Conservation (phyloP, 30 jellyfish, hydroid and myxozoan genomes). For the Hydractinia symbiolongicarpus region DNA sequence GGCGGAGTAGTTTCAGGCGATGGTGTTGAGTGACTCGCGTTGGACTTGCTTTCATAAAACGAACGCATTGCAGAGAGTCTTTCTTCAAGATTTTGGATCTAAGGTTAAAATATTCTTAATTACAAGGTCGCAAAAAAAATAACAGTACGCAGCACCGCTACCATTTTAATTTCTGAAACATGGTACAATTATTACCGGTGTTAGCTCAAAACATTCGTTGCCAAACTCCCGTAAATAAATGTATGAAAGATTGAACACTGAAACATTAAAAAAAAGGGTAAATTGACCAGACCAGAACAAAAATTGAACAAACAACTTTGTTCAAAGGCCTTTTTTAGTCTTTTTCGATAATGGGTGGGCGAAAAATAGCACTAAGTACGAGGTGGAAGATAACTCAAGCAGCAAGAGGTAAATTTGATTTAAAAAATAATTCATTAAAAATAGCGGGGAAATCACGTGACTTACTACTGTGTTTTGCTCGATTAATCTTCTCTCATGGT, state of each 20-base stretch:
- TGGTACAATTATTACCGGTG: too few relatives aligned
- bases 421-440: too few relatives aligned
- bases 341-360: too few relatives aligned
- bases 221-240: background rate
- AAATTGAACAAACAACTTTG: too few relatives aligned
- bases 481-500: slow-evolving; percentile 1
- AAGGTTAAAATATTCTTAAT: background rate
- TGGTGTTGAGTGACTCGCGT: slow-evolving; percentile 20
- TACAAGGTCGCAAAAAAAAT: background rate
- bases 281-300: too few relatives aligned
- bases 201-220: background rate
- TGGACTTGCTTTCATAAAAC: slow-evolving; percentile 12
- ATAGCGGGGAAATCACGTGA: too few relatives aligned
- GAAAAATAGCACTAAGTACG: too few relatives aligned
- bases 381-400: too few relatives aligned
- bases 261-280: background rate
- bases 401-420: too few relatives aligned
- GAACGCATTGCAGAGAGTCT: slow-evolving; percentile 1
- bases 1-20: slow-evolving; percentile 49
- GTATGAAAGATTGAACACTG: background rate
- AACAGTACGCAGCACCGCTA: too few relatives aligned
- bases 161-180: too few relatives aligned
- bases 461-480: slow-evolving; percentile 3
- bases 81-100: slow-evolving; percentile 14
- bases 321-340: too few relatives aligned